Evolutionary conservation across 2,113 vertebrate genomes (phyloP).

Genomic region (Caracal caracal): DNA sequence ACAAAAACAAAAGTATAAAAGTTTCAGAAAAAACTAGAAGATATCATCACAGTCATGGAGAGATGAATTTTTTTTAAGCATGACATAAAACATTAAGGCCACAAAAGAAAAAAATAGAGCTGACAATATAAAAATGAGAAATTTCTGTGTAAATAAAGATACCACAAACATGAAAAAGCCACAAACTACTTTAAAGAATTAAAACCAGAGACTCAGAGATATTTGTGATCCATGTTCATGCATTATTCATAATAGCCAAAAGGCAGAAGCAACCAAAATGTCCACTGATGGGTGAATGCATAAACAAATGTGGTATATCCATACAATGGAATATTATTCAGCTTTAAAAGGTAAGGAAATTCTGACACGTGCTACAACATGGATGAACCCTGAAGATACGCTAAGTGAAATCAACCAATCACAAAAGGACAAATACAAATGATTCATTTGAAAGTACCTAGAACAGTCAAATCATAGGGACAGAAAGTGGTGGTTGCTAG

Average conservation of each 20-base stretch:
- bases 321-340: neutral
- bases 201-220: neutral
- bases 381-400: neutral
- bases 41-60: neutral
- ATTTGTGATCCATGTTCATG: neutral
- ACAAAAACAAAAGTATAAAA: conserved; percentile 13
- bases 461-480: neutral
- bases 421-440: neutral
- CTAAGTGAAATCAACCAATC: neutral
- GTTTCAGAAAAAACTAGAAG: neutral
- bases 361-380: neutral
- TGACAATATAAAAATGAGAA: neutral
- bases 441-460: neutral
- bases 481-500: neutral
- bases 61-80: neutral
- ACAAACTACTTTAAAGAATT: neutral
- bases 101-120: neutral
- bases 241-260: neutral
- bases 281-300: neutral
- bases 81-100: neutral
- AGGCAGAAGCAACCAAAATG: neutral
- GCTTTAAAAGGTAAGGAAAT: neutral
- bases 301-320: neutral
- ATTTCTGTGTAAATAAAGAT: neutral
- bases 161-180: neutral